Base-by-base conservation (phyloP, 1,140 invertebrate genomes). In the Sitophilus oryzae region DNA sequence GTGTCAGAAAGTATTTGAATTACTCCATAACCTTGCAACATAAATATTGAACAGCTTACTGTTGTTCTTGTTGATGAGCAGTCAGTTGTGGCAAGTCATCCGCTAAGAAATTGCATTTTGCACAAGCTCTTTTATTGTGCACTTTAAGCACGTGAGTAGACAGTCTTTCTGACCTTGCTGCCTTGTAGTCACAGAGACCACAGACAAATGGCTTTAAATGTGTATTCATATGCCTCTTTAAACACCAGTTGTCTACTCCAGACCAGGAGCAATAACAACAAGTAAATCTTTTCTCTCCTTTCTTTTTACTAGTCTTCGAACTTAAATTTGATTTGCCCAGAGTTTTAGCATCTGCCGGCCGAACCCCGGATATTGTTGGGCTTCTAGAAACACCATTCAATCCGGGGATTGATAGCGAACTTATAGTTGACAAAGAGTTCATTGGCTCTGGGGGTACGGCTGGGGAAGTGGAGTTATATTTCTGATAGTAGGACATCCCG, bases 211-310 rank as follows among this genome's bases (percentile, higher is more conserved):
- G 91, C 71, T 93, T 93, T 63, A 92, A 79, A 72, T 94, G 91
- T 14, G 91, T 93, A 73, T 93, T 93, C 44, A 93, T 76, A 70
- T 94, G 91, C 6, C 91, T 78, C 71, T 93, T 93, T 44, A 93
- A 73, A 61, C 90, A 92, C 91, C 91, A 94, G 66, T 92, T 92
- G 72, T 93, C 91, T n/a, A 89, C 89, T 0, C 91, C 91, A 14
- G 85, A 87, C 90, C 90, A 93, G 2, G 89, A 79, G 71, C 91
- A 94, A 67, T 91, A 92, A 62, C 86, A 85, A 71, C 90, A 93
- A 41, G 82, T 82, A 71, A 89, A 93, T 23, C 70, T 41, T 60
- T 72, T 72, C 43, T 72, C 69, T n/a, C 70, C 70, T 52, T 71
- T 70, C 41, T 72, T 72, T 52, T 72, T 72, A 14, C 60, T 53